Conservation (phyloP, 2,797 vertebrate species). For the Syngnathus rostellatus region DNA sequence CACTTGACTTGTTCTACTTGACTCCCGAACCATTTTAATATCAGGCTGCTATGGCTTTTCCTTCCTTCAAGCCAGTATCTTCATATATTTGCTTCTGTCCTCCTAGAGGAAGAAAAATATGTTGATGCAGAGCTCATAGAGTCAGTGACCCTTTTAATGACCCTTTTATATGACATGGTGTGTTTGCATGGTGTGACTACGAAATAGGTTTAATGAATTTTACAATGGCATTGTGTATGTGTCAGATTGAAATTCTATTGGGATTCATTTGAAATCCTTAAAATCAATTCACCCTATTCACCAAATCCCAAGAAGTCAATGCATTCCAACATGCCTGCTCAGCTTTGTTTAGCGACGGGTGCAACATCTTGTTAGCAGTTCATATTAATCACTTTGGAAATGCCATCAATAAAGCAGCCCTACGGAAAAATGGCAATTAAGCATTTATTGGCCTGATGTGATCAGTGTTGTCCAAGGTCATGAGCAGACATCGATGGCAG, state of each 20-base stretch:
- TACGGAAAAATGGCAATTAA: conserved; percentile 71
- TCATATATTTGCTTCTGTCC: conserved; percentile 44
- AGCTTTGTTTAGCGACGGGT: conserved; percentile 46
- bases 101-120: conserved; percentile 40
- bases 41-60: conserved; percentile 55
- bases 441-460: conserved; percentile 65
- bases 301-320: conserved; percentile 28
- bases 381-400: conserved; percentile 70
- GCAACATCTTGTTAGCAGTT: conserved; percentile 65
- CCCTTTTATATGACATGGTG: not conserved
- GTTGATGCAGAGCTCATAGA: conserved; percentile 27
- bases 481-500: conserved; percentile 38
- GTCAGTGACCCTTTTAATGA: conserved; percentile 27
- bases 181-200: not conserved
- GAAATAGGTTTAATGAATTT: not conserved
- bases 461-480: conserved; percentile 64
- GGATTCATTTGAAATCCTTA: not conserved
- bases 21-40: conserved; percentile 71
- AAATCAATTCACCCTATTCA: not conserved
- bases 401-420: conserved; percentile 69
- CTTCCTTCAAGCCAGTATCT: conserved; percentile 48
- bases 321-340: conserved; percentile 21
- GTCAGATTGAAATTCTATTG: not conserved
- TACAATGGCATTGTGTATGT: not conserved
- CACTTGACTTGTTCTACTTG: conserved; percentile 67